A percentile compares a stretch with the other conserved stretches of the same genome.
phyloP scores from a whole-genome alignment of 1,140 invertebrate genomes.

The Calephelis nemesis region DNA sequence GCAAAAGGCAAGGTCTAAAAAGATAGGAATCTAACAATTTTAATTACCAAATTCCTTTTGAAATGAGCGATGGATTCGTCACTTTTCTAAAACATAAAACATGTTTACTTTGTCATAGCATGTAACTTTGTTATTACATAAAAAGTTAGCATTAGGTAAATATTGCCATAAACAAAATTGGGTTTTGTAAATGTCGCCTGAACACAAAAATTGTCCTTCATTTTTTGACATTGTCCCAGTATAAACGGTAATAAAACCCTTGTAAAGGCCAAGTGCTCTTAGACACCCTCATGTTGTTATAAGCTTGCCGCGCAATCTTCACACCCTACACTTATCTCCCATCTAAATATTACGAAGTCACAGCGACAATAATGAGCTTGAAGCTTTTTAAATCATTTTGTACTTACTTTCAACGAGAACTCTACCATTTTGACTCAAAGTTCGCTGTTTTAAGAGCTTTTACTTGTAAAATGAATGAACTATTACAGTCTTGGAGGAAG shows the following conservation, averaged over 20 bases:
- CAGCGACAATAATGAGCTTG: conserved; percentile 26
- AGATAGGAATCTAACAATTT: too few species aligned
- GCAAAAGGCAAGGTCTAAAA: conserved; percentile 27
- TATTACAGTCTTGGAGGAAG: too few species aligned
- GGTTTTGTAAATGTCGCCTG: neutral
- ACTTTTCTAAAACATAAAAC: too few species aligned
- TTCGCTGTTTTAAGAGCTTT: too few species aligned
- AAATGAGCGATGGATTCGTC: too few species aligned
- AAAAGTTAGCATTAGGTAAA: too few species aligned
- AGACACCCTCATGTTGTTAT: conserved; percentile 33
- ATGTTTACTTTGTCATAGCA: too few species aligned
- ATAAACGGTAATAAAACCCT: conserved; percentile 45
- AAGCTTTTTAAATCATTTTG: neutral
- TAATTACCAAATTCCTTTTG: too few species aligned
- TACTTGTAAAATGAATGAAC: too few species aligned
- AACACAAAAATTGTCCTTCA: conserved; percentile 16
- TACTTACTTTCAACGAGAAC: neutral
- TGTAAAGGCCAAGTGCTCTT: conserved; percentile 37
- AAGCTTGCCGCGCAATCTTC: conserved; percentile 34
- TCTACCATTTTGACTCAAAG: neutral
- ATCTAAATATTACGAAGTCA: conserved; percentile 26
- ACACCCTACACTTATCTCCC: conserved; percentile 33
- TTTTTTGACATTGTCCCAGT: conserved; percentile 38
- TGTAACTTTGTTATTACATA: too few species aligned
- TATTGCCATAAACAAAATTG: too few species aligned